Percentiles rank a stretch among this genome's conserved stretches.
These are phyloP conservation scores for Drosophila ironensis DNA, from an alignment of 1,140 invertebrate species.

Conservation along the genomic window DNA sequence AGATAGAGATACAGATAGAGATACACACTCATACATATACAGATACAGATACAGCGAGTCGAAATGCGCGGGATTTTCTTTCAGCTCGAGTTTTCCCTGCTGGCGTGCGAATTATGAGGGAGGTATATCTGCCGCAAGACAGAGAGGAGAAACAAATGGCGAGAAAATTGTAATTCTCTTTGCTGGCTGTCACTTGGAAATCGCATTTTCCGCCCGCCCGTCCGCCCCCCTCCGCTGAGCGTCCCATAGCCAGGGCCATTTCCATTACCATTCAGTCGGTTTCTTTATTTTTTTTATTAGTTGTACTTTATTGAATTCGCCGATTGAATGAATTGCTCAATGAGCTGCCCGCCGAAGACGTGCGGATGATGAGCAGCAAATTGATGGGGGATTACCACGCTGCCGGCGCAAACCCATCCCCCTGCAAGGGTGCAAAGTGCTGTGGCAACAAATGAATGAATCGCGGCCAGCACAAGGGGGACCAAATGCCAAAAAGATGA, in stretches of 20 bases:
- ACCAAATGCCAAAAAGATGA: conserved; percentile 28
- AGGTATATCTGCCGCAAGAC: conserved; percentile 3
- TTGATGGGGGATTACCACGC: conserved; percentile 29
- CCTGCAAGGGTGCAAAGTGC: conserved; percentile 11
- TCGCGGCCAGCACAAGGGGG: not conserved
- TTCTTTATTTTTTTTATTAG: conserved; percentile 73
- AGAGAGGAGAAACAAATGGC: conserved; percentile 57
- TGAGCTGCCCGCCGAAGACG: conserved; percentile 46
- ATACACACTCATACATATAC: not conserved
- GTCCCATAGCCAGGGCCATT: conserved; percentile 9
- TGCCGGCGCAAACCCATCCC: not conserved
- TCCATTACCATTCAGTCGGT: conserved; percentile 48
- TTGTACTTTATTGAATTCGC: conserved; percentile 78
- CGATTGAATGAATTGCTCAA: conserved; percentile 77
- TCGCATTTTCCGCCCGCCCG: conserved; percentile 10
- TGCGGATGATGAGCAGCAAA: conserved; percentile 41
- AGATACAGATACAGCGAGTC: conserved; percentile 17
- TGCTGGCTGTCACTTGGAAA: conserved; percentile 29
- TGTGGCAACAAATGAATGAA: too few relatives aligned
- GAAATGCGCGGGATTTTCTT: conserved; percentile 64
- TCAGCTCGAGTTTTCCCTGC: conserved; percentile 6
- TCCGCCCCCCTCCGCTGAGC: conserved; percentile 3
- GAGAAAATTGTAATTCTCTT: conserved; percentile 71
- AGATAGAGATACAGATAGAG: not conserved
- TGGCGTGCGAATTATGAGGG: conserved; percentile 53